These are phyloP conservation scores for Coranthus polyacanthus DNA, from an alignment of 2,797 vertebrate species.

Conservation along the genomic window DNA sequence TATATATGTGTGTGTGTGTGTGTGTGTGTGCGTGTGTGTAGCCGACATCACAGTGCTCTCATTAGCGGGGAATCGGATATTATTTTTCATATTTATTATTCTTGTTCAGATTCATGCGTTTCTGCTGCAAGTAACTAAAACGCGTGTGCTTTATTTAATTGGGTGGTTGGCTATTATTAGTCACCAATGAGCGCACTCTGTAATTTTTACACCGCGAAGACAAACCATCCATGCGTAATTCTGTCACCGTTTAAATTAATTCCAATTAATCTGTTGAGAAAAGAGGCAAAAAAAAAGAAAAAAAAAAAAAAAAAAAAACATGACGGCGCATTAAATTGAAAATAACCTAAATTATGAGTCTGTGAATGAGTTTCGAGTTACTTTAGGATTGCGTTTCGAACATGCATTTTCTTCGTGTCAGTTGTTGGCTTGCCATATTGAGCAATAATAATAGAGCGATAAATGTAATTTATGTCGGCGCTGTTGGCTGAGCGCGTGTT, in stretches of 20 bases:
- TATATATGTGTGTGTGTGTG: too few species aligned
- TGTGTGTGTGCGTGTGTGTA: too few species aligned
- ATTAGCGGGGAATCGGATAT: too few species aligned
- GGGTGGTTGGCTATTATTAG: conserved; percentile 14
- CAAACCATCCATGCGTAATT: conserved; percentile 24
- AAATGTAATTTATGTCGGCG: conserved; percentile 74
- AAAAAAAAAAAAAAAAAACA: not conserved
- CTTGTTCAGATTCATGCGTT: not conserved
- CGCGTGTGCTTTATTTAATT: not conserved
- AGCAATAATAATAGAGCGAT: conserved; percentile 73
- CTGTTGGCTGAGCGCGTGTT: conserved; percentile 71
- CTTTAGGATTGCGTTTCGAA: conserved; percentile 32
- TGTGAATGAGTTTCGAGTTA: conserved; percentile 27
- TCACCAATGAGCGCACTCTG: conserved; percentile 12
- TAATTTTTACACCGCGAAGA: conserved; percentile 37
- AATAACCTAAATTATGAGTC: conserved; percentile 33
- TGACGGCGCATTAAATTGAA: not conserved
- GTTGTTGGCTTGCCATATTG: conserved; percentile 66
- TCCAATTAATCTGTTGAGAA: conserved; percentile 7
- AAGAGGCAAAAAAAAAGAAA: not conserved
- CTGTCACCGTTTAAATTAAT: conserved; percentile 46
- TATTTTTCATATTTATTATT: not conserved
- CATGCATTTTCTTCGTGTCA: conserved; percentile 45
- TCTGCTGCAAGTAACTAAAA: conserved; percentile 15
- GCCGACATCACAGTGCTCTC: too few species aligned